These are phyloP conservation scores for Drosophila meridionalis DNA, from an alignment of 2,888 invertebrate species.

Conservation along the genomic window DNA sequence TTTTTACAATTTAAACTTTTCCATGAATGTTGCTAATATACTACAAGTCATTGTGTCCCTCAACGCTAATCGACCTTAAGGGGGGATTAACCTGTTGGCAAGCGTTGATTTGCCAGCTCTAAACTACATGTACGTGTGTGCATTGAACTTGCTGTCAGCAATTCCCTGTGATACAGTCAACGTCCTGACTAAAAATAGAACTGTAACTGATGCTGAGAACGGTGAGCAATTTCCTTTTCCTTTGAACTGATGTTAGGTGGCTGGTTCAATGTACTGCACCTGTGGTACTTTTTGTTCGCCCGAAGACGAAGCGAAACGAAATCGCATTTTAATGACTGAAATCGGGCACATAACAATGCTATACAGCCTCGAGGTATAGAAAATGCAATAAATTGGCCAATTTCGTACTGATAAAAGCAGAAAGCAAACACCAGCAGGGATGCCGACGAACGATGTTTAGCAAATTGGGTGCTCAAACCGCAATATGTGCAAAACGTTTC, in stretches of 20 bases:
- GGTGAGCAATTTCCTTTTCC: slow-evolving; percentile 65
- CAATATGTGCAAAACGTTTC: slow-evolving; percentile 6
- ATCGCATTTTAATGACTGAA: slow-evolving; percentile 50
- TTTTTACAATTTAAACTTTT: background rate
- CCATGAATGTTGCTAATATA: background rate
- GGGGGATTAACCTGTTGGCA: slow-evolving; percentile 27
- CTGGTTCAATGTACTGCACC: slow-evolving; percentile 53
- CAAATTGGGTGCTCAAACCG: slow-evolving; percentile 22
- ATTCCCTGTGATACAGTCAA: slow-evolving; percentile 31
- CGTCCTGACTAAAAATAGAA: slow-evolving; percentile 45
- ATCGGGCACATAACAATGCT: slow-evolving; percentile 21
- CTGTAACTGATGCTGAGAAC: slow-evolving; percentile 54
- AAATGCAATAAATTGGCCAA: slow-evolving; percentile 45
- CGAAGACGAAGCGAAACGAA: slow-evolving; percentile 34
- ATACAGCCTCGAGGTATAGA: slow-evolving; percentile 8
- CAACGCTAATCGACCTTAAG: background rate
- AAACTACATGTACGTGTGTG: slow-evolving; percentile 34
- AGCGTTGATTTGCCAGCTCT: slow-evolving; percentile 22
- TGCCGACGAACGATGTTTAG: slow-evolving; percentile 4
- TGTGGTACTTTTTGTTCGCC: slow-evolving; percentile 43
- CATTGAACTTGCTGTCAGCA: slow-evolving; percentile 51
- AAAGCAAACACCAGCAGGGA: slow-evolving; percentile 7
- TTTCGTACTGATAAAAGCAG: slow-evolving; percentile 18
- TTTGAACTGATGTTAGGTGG: slow-evolving; percentile 34
- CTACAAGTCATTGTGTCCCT: slow-evolving; percentile 1